Conservation (phyloP, 92 coral and sea anemone genomes). For the Porites rus region DNA sequence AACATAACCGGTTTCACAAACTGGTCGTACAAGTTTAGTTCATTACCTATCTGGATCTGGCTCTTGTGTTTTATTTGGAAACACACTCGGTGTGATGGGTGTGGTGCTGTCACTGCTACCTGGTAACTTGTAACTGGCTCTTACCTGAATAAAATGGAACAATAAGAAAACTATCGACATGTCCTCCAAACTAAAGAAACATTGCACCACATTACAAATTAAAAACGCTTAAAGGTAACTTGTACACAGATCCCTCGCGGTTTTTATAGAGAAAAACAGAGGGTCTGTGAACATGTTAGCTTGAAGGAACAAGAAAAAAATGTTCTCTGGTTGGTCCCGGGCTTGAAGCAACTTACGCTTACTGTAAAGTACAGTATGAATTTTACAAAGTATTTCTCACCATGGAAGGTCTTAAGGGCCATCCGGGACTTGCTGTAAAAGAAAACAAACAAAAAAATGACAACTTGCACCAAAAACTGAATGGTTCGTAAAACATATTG, state of each 20-base stretch:
- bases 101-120: slow-evolving; percentile 55
- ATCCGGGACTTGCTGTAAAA: slow-evolving; percentile 25
- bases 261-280: too few species aligned
- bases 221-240: too few species aligned
- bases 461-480: too few species aligned
- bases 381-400: slow-evolving; percentile 3
- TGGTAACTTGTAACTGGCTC: slow-evolving; percentile 23
- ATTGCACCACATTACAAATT: neutral
- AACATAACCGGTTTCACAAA: too few species aligned
- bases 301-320: too few species aligned
- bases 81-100: slow-evolving; percentile 29
- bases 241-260: too few species aligned
- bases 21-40: neutral
- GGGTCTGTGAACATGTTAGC: too few species aligned
- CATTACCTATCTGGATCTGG: slow-evolving; percentile 17
- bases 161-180: neutral
- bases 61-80: neutral
- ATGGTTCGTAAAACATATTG: too few species aligned
- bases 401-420: slow-evolving; percentile 36
- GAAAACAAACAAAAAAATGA: neutral
- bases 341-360: too few species aligned
- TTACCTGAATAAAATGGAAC: neutral
- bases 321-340: too few species aligned
- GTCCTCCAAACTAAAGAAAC: neutral
- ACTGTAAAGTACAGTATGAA: too few species aligned